Percentiles rank a stretch among this genome's conserved stretches.
phyloP scores from a whole-genome alignment of 2,888 invertebrate species.

The Apotomis turbidana region DNA sequence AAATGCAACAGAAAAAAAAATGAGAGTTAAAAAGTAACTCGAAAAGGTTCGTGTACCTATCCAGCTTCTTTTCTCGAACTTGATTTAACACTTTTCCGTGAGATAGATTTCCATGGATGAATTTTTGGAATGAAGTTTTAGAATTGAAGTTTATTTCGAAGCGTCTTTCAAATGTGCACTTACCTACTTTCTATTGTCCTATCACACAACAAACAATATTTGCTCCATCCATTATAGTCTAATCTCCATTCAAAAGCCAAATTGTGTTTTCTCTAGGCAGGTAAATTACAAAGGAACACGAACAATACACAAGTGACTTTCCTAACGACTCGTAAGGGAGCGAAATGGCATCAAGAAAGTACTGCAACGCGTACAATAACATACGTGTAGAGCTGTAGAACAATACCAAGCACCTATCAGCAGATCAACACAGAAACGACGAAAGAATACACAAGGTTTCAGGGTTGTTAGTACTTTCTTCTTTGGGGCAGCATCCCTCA shows the following conservation, averaged over 20 bases:
- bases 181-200: too few relatives aligned
- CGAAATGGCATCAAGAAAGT: conserved; percentile 43
- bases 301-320: conserved; percentile 34
- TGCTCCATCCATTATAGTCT: neutral
- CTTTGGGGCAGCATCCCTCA: neutral
- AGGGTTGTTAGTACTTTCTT: conserved; percentile 4
- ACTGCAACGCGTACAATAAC: conserved; percentile 52
- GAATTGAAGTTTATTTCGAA: too few relatives aligned
- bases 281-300: conserved; percentile 19
- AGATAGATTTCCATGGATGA: too few relatives aligned
- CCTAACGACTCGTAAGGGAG: conserved; percentile 35
- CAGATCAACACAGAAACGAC: neutral
- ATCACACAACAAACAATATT: neutral
- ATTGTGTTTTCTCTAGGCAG: neutral
- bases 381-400: conserved; percentile 50
- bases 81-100: too few relatives aligned
- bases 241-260: conserved; percentile 10
- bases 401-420: conserved; percentile 11
- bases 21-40: too few relatives aligned
- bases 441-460: neutral
- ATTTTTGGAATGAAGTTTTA: too few relatives aligned
- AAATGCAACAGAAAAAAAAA: too few relatives aligned
- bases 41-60: too few relatives aligned
- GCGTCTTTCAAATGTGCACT: too few relatives aligned
- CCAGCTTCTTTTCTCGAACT: too few relatives aligned